phyloP scores from a whole-genome alignment of 64 coral and sea anemone species.

The Hydrozoanthus tunicans region DNA sequence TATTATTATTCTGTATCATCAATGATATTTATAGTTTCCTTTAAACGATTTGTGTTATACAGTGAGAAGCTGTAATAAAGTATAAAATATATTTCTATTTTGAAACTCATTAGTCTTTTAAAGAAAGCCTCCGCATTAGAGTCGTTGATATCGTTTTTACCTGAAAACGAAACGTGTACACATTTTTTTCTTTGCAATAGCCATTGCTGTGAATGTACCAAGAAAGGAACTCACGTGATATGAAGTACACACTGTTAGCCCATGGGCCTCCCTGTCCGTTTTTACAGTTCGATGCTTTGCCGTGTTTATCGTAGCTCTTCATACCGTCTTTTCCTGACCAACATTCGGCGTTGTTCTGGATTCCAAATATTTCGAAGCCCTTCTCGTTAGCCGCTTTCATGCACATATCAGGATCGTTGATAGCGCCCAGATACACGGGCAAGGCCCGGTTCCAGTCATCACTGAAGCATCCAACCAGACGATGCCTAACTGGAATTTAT shows the following conservation, averaged over 20 bases:
- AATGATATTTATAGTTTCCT: too few relatives aligned
- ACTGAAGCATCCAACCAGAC: constrained; percentile 2
- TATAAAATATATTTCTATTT: too few relatives aligned
- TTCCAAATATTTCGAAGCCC: not conserved
- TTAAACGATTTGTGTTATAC: too few relatives aligned
- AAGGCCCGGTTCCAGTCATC: constrained; percentile 24
- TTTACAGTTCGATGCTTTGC: not conserved
- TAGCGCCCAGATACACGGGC: not conserved
- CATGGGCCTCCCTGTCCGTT: not conserved
- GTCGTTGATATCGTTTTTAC: too few relatives aligned
- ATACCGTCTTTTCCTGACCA: constrained; percentile 4
- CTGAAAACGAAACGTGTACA: not conserved
- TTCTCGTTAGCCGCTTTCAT: not conserved
- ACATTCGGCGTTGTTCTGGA: constrained; percentile 18
- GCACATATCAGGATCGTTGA: not conserved
- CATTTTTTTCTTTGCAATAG: too few relatives aligned
- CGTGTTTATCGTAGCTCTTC: constrained; percentile 23
- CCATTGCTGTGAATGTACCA: not conserved
- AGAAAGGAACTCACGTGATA: not conserved
- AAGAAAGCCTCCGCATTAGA: too few relatives aligned
- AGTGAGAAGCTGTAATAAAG: too few relatives aligned
- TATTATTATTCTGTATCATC: too few relatives aligned
- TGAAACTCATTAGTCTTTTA: too few relatives aligned
- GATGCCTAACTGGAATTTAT: not conserved
- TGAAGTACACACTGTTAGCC: constrained; percentile 25